Base-by-base conservation (phyloP, 2,888 invertebrate species). In the Acrocera orbiculus region DNA sequence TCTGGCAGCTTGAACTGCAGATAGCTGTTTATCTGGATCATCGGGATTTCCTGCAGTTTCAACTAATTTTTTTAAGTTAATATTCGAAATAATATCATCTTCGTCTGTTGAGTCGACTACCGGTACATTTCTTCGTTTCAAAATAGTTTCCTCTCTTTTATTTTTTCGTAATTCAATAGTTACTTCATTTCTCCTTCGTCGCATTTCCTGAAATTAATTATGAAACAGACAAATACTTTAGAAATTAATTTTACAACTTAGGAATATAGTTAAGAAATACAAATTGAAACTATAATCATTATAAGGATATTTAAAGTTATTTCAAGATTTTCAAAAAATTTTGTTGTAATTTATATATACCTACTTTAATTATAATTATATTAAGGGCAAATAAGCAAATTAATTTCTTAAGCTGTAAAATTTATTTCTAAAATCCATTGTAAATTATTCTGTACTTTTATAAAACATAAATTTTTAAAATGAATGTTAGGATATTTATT, bases 81-180 rank as follows among this genome's bases (percentile, higher is more conserved):
- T 75, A 46, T 71, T 69, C 34, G 77, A 71, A 46, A 82, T 55
- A 49, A 73, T 68, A 50, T 83, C 80, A 54, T 75, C 74, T 50
- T 85, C 80, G 51, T 83, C 79, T 63, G 67, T 68, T 13, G 83
- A 81, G 58, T 90, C 90, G 49, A 76, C 69, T 47, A 75, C 66
- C 38, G 90, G 92, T 40, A 98, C 93, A 67, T 96, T 98, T 49
- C 96, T 73, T 50, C 92, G 73, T 62, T 98, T 98, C 47, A 89
- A 78, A 46, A 96, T 67, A 10, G 92, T 89, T 64, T 96, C 95
- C 52, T 98, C 96, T 44, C 95, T 70, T 70, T 98, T 98, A 60
- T 89, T 93, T 73, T 98, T 98, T 46, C 98, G 73, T 44, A 98
- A 68, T 61, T 95, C 93, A 33, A 95, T 85, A 46, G 92, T 90